phyloP scores from a whole-genome alignment of 2,888 invertebrate species.

The Noctua janthina region DNA sequence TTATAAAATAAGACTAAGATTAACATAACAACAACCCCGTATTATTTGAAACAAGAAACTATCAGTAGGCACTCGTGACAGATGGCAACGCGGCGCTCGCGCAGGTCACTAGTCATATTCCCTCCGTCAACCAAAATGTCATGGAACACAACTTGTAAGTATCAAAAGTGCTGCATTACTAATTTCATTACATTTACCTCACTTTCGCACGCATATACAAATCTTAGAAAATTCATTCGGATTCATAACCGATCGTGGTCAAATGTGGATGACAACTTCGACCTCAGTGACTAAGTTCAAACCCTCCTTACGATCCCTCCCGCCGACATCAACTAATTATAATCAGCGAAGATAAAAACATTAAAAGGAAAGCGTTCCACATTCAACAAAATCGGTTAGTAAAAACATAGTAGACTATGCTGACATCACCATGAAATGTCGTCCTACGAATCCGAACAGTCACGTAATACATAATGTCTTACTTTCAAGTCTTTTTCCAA shows the following conservation, averaged over 20 bases:
- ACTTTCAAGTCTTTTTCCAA: constrained; percentile 47
- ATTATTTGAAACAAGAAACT: constrained; percentile 82
- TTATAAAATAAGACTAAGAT: constrained; percentile 85
- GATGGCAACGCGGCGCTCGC: constrained; percentile 34
- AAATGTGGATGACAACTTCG: constrained; percentile 66
- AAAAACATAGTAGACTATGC: constrained; percentile 56
- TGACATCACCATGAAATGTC: constrained; percentile 61
- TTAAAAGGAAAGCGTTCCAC: constrained; percentile 56
- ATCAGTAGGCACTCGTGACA: constrained; percentile 64
- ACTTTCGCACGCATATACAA: constrained; percentile 73
- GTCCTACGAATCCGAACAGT: constrained; percentile 38
- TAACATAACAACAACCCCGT: constrained; percentile 88
- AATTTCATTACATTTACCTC: constrained; percentile 66
- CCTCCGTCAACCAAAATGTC: constrained; percentile 61
- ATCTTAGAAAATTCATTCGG: constrained; percentile 75
- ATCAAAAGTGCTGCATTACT: constrained; percentile 77
- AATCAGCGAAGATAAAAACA: constrained; percentile 49
- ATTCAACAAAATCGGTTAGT: constrained; percentile 65
- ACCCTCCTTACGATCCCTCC: constrained; percentile 28
- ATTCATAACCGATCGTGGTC: constrained; percentile 65
- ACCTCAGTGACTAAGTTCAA: constrained; percentile 46
- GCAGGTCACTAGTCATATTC: constrained; percentile 24
- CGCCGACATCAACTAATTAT: constrained; percentile 46
- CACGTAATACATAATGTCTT: constrained; percentile 56
- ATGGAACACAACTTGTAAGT: constrained; percentile 73